Evolutionary conservation across 2,797 vertebrate genomes (phyloP).

Genomic region (Dallia pectoralis): DNA sequence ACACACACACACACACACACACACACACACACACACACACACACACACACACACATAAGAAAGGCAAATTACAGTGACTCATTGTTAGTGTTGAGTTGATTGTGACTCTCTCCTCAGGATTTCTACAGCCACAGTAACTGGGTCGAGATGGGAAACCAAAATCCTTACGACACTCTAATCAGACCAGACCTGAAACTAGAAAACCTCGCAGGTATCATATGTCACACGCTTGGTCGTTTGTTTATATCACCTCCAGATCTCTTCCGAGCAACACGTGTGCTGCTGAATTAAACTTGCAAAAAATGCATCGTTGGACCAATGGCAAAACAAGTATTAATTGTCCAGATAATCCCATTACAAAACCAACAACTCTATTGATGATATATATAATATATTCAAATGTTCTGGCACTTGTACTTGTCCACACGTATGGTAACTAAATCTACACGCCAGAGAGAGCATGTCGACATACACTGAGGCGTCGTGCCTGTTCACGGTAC

Average conservation of each 20-base stretch:
- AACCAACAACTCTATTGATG: no score
- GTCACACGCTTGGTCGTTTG: neutral
- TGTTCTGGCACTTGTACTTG: no score
- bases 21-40: neutral
- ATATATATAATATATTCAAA: no score
- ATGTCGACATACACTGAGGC: no score
- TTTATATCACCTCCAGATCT: neutral
- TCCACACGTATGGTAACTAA: no score
- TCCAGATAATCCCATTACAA: no score
- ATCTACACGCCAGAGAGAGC: no score
- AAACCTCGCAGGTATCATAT: constrained; percentile 60
- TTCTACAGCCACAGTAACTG: constrained; percentile 77
- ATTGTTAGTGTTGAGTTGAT: neutral
- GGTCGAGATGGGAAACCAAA: constrained; percentile 61
- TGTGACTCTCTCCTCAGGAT: constrained; percentile 48
- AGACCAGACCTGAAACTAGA: constrained; percentile 45
- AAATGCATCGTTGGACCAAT: neutral
- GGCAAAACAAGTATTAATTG: no score
- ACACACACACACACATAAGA: neutral
- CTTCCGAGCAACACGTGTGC: neutral
- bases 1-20: neutral
- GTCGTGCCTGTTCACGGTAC: no score
- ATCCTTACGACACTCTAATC: constrained; percentile 56
- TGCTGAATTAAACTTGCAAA: neutral
- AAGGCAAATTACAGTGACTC: neutral